Base-by-base conservation (phyloP, 2,888 invertebrate species). In the Fragum fragum region DNA sequence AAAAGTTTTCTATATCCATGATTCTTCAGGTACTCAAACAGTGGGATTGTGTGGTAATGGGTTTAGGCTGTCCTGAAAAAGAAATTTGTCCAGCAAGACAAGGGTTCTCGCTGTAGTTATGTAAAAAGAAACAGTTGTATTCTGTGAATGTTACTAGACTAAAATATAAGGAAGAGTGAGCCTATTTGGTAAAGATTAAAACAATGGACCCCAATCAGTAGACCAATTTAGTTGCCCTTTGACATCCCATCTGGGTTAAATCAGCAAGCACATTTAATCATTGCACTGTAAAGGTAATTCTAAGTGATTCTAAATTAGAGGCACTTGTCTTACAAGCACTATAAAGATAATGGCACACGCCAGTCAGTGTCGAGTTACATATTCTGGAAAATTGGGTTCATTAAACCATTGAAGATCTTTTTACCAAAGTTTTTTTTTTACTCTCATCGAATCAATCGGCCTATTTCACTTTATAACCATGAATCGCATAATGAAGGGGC, bases 331-430 rank as follows among this genome's bases (percentile, higher is more conserved):
- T 36, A 73, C 63, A 73, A 73, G 29, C 6, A 26, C 47, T 53
- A 59, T 61, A 76, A 72, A 77, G 61, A 77, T 72, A 66, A 55
- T 36, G 73, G 77, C 77, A 77, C 77, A 68, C 72, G 77, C 77
- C 72, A 77, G 53, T 55, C 72, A 28, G 72, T 59, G 63, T 77
- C 63, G 61, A 21, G 39, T 77, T 77, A 39, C 77, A 66, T 42
- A 23, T 42, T 42, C 32, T 23, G 32, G 14, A 36, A 66, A 66
- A 66, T 66, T 66, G 66, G 66, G 23, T 42, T 42, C 66, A 66
- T 42, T 28, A 5, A 18, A 36, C 32, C 3, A 6, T 36, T 36
- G 3, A 36, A 32, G 6, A 63, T 32, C 32, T 32, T 63, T 23
- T 59, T 53, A 23, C 21, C n/a, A n/a, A 18, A 23, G 3, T n/a